phyloP scores from a whole-genome alignment of 2,888 invertebrate species.

The Zhengitettix transpicula region DNA sequence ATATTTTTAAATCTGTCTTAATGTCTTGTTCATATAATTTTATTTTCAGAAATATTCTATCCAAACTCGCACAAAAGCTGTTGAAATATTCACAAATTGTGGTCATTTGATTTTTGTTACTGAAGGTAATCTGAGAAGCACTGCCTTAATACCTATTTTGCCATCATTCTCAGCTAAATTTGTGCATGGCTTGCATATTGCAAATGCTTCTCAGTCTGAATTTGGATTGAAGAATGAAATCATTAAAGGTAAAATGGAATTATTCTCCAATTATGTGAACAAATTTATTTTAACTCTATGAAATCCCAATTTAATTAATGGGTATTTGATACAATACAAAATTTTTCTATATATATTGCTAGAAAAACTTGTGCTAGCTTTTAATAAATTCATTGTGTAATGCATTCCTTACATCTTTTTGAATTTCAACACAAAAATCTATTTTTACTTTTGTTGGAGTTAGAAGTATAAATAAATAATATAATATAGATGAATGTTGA shows the following conservation, averaged over 20 bases:
- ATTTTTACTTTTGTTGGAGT: too few species aligned
- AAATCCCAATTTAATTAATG: too few species aligned
- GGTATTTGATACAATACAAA: too few species aligned
- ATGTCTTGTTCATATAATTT: neutral
- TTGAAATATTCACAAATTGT: slow-evolving; percentile 47
- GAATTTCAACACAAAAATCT: too few species aligned
- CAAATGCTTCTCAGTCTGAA: slow-evolving; percentile 35
- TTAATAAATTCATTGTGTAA: too few species aligned
- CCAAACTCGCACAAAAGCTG: slow-evolving; percentile 44
- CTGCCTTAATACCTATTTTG: slow-evolving; percentile 45
- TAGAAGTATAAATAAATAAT: too few species aligned
- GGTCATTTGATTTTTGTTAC: slow-evolving; percentile 35
- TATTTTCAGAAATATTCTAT: slow-evolving; percentile 32
- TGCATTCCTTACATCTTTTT: too few species aligned
- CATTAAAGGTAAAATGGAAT: slow-evolving; percentile 37
- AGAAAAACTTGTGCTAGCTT: too few species aligned
- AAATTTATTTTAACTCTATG: too few species aligned
- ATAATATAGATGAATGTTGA: too few species aligned
- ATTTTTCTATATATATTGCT: neutral
- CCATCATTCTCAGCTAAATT: slow-evolving; percentile 48
- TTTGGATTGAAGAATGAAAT: slow-evolving; percentile 47
- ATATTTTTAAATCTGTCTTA: slow-evolving; percentile 1
- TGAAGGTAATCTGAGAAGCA: slow-evolving; percentile 33
- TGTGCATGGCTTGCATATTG: slow-evolving; percentile 34
- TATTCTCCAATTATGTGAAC: too few species aligned